A percentile compares a stretch with the other conserved stretches of the same genome.
Conservation (phyloP, 2,113 vertebrate genomes). For the Chlorodrepanis virens region DNA sequence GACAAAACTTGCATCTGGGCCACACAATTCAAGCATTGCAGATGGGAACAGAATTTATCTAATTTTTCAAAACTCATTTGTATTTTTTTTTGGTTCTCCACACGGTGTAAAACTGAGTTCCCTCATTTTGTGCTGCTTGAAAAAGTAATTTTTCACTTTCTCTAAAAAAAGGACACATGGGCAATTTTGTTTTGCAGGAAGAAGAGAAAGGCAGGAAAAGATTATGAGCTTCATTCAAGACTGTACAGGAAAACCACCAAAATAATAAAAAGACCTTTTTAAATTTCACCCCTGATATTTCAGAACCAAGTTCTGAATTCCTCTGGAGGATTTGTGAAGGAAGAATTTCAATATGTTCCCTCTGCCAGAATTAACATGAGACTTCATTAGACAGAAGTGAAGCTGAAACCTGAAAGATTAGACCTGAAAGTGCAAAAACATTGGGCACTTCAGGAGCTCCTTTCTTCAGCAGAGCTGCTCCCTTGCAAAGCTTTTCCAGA, state of each 20-base stretch:
- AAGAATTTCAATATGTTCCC: background rate
- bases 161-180: background rate
- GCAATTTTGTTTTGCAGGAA: background rate
- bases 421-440: background rate
- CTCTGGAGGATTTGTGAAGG: background rate
- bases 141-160: background rate
- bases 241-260: background rate
- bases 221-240: background rate
- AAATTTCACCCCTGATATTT: background rate
- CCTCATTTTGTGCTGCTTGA: background rate
- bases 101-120: background rate
- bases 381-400: slow-evolving; percentile 3
- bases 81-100: background rate
- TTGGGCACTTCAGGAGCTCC: background rate
- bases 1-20: background rate
- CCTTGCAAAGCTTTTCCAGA: slow-evolving; percentile 11
- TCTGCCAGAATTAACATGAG: background rate
- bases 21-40: rapidly evolving
- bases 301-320: background rate
- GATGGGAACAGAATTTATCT: background rate
- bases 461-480: background rate
- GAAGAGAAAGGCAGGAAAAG: background rate
- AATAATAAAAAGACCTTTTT: background rate
- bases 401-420: background rate
- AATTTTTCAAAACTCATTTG: background rate